Percentiles rank a stretch among this genome's conserved stretches.
phyloP scores from a whole-genome alignment of 2,888 invertebrate species.

The Eilema sororculum region DNA sequence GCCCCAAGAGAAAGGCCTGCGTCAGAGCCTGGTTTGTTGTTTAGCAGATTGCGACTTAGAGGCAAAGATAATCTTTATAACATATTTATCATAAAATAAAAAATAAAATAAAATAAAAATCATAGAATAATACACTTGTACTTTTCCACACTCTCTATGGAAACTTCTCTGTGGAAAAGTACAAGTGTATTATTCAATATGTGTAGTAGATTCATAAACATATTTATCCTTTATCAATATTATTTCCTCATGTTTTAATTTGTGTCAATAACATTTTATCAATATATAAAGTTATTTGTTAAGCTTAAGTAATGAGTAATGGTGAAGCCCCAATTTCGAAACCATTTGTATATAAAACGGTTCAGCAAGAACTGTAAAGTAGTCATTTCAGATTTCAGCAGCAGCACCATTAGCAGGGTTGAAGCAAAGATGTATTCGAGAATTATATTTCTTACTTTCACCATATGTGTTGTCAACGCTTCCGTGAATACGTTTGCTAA shows the following conservation, averaged over 20 bases:
- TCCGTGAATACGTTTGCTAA: constrained; percentile 22
- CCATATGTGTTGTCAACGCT: constrained; percentile 20
- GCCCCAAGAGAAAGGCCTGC: too few species aligned
- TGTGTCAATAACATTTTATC: neutral
- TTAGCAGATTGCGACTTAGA: too few species aligned
- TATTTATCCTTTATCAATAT: neutral
- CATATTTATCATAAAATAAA: too few species aligned
- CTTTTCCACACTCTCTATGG: too few species aligned
- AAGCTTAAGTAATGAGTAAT: neutral
- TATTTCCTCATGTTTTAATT: neutral
- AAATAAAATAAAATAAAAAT: too few species aligned
- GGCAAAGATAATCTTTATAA: too few species aligned
- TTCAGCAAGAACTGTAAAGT: neutral
- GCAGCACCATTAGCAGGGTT: neutral
- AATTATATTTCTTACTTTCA: constrained; percentile 14
- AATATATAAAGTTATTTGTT: neutral
- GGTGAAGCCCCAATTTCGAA: constrained; percentile 5
- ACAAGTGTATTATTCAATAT: too few species aligned
- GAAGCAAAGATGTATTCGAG: constrained; percentile 15
- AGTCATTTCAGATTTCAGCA: neutral
- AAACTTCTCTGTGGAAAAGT: too few species aligned
- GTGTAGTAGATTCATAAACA: too few species aligned
- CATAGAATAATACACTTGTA: too few species aligned
- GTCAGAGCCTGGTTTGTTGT: too few species aligned
- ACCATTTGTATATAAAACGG: neutral